Percentiles rank a stretch among this genome's conserved stretches.
These are phyloP conservation scores for Notechis scutatus DNA, from an alignment of 2,113 vertebrate genomes.

Conservation along the genomic window DNA sequence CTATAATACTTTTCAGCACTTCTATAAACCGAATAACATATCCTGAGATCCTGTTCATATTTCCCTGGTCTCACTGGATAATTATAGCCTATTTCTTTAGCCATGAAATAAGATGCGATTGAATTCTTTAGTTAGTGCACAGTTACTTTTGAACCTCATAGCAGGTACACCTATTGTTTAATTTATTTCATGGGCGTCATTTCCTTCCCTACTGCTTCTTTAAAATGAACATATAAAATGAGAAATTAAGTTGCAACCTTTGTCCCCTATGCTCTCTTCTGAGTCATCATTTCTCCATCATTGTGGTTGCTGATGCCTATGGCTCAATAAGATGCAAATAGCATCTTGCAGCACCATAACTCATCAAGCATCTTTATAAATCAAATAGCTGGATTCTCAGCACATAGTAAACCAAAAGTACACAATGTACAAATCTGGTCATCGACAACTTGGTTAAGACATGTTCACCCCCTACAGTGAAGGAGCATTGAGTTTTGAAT, in stretches of 20 bases:
- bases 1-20: not conserved
- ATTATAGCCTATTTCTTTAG: not conserved
- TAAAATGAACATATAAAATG: not conserved
- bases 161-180: rapidly evolving
- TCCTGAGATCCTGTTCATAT: not conserved
- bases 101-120: not conserved
- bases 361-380: not conserved
- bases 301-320: not conserved
- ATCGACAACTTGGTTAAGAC: not conserved
- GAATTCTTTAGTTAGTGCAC: not conserved
- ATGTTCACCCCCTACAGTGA: not conserved
- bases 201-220: not conserved
- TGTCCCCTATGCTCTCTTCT: not conserved
- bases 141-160: rapidly evolving
- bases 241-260: not conserved
- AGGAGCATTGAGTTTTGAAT: not conserved
- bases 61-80: too few relatives aligned
- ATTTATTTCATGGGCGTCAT: not conserved
- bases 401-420: not conserved
- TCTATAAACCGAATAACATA: not conserved
- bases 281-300: not conserved
- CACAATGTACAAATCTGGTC: not conserved
- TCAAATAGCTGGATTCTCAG: not conserved
- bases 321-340: not conserved
- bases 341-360: not conserved